Evolutionary conservation across 2,113 vertebrate genomes (phyloP), one percentile per base, ranked within the genome.

Genomic region (Lutjanus erythropterus): DNA sequence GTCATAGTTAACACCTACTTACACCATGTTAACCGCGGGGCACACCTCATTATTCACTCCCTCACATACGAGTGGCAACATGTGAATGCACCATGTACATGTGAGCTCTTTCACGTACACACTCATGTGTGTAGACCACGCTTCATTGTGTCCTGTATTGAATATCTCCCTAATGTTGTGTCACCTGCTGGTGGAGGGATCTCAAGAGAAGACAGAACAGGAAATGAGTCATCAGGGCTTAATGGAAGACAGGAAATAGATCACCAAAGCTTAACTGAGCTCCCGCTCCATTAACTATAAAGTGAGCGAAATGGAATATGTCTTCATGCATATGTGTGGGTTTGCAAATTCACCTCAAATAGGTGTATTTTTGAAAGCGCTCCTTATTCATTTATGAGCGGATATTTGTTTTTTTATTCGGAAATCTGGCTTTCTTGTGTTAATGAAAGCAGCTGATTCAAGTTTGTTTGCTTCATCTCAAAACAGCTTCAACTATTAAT

Each of bases 1-100:
- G 90, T 92, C 90, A 92, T 80, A 86, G 89, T 92, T 92, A 92
- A 88, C 84, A 67, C 55, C 87, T 80, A 83, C 84, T 86, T 81
- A 86, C 81, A 75, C 75, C 83, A 72, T 81, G 85, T 90, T 91
- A 91, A 73, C 82, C 19, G 35, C 19, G 5, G 31, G 71, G 5
- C 39, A 61, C 35, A 75, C 44, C 75, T 86, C 86, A 83, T 93
- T 84, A 89, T 87, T 90, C 88, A 89, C 76, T 52, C 68, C 41
- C 21, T 61, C 69, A 44, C 72, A 67, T 75, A 37, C 68, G 56
- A 73, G 39, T 46, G 18, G 55, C 31, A 69, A 84, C 85, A 84
- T 72, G 71, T 16, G 35, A 72, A 59, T 60, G 3, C 44, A 60
- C 37, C 29, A n/a, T n/a, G n/a, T n/a, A n/a, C n/a, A n/a, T n/a